These are phyloP conservation scores for Aleiodes sp. DNA, from an alignment of 1,140 invertebrate species.

Conservation along the genomic window DNA sequence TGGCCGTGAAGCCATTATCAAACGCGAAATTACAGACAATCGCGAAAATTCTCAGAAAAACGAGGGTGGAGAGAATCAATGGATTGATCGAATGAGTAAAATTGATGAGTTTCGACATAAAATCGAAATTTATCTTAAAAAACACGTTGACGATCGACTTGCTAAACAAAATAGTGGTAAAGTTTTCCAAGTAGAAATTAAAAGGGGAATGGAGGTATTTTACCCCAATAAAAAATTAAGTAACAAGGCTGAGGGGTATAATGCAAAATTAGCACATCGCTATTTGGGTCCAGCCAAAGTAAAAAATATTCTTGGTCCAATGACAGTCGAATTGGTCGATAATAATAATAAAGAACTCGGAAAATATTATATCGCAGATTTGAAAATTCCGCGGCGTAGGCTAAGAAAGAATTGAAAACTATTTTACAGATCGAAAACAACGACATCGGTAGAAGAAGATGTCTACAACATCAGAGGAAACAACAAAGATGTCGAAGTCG, in stretches of 20 bases:
- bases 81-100: background rate
- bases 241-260: background rate
- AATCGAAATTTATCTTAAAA: constrained; percentile 24
- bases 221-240: constrained; percentile 29
- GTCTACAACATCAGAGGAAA: too few species aligned
- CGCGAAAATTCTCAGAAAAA: background rate
- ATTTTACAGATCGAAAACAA: too few species aligned
- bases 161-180: constrained; percentile 15
- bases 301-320: constrained; percentile 10
- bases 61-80: constrained; percentile 2
- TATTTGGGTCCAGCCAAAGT: constrained; percentile 27
- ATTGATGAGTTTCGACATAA: constrained; percentile 35
- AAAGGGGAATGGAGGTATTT: constrained; percentile 29
- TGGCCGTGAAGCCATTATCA: constrained; percentile 14
- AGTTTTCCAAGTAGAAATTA: background rate
- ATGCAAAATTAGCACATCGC: background rate
- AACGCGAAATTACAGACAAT: background rate
- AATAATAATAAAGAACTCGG: constrained; percentile 23
- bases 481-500: too few species aligned
- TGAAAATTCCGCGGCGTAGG: constrained; percentile 32
- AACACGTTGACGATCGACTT: constrained; percentile 5
- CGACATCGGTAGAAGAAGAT: too few species aligned
- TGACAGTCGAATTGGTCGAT: constrained; percentile 29
- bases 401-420: background rate
- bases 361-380: constrained; percentile 30